Evolutionary conservation across 92 coral and sea anemone genomes (phyloP).

Genomic region (Parazoanthus darwini): DNA sequence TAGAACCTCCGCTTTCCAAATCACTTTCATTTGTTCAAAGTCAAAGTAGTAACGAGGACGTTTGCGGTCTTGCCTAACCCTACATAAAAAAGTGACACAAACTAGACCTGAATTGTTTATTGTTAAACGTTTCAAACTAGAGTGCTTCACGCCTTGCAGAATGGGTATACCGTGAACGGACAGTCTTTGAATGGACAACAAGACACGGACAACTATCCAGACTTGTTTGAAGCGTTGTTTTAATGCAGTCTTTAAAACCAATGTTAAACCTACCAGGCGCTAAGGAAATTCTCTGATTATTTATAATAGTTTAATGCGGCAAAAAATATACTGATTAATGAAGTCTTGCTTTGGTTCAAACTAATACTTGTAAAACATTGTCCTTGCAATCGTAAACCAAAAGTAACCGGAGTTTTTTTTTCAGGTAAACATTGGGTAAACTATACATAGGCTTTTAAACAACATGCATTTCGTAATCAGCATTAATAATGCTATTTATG

Average conservation of each 20-base stretch:
- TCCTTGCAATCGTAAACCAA: not conserved
- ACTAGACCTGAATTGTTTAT: not conserved
- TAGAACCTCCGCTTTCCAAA: no score
- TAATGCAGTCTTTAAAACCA: no score
- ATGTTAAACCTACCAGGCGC: no score
- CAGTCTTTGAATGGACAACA: not conserved
- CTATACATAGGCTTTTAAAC: no score
- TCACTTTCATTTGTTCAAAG: no score
- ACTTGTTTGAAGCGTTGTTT: not conserved
- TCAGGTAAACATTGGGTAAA: no score
- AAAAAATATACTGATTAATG: not conserved
- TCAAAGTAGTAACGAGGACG: no score
- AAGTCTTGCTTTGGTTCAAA: not conserved
- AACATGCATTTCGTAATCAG: no score
- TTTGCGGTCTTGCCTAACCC: not conserved
- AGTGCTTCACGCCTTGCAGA: not conserved
- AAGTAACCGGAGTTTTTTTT: not conserved
- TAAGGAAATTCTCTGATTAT: no score
- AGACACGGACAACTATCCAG: not conserved
- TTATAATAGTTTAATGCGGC: not conserved
- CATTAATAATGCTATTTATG: no score
- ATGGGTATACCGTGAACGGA: not conserved
- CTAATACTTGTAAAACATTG: not conserved
- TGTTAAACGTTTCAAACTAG: not conserved
- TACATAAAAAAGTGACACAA: no score